Base-by-base conservation (phyloP, 2,113 vertebrate genomes). In the Seriola aureovittata region DNA sequence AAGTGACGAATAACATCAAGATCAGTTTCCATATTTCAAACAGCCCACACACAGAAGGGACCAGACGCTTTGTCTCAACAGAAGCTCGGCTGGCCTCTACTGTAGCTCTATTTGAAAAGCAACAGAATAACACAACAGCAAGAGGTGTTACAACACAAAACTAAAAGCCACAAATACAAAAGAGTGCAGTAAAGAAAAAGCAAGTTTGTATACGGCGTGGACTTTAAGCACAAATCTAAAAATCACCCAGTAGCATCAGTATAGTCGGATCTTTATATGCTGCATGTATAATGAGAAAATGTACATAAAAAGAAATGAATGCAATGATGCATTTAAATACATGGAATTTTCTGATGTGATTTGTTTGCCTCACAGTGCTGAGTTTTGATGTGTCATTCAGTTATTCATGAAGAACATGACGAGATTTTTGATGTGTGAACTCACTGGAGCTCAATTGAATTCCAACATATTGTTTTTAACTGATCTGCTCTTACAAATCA, bases 11-110 rank as follows among this genome's bases (percentile, higher is more conserved):
- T 73, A 87, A 79, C 54, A 71, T 71, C 78, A 72, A 69, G 55
- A 58, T 71, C 60, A 48, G 46, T 55, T 48, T 81, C 72, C 85
- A 83, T 83, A 83, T 81, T 89, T 85, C 74, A 83, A 54, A 71
- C 76, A 87, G 62, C 85, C 60, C 73, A 84, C 79, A 81, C 80
- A 85, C 57, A 73, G 23, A 79, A 21, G 38, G 69, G 70, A 79
- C 21, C 66, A 66, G 78, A 68, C 5, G 58, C 59, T 59, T 54
- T 36, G 59, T 86, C 25, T 71, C 23, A 62, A 50, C 50, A 79
- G 64, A 67, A 59, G 65, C 78, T 75, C 68, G 44, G 50, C 16
- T 14, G 7, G 69, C 68, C 25, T 67, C 29, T 0, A 21, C 48
- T 52, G 48, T 21, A 52, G 62, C 67, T 58, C 21, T 5, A 46